These are phyloP conservation scores for Pelvicachromis taeniatus DNA, from an alignment of 2,113 vertebrate species.

Conservation along the genomic window DNA sequence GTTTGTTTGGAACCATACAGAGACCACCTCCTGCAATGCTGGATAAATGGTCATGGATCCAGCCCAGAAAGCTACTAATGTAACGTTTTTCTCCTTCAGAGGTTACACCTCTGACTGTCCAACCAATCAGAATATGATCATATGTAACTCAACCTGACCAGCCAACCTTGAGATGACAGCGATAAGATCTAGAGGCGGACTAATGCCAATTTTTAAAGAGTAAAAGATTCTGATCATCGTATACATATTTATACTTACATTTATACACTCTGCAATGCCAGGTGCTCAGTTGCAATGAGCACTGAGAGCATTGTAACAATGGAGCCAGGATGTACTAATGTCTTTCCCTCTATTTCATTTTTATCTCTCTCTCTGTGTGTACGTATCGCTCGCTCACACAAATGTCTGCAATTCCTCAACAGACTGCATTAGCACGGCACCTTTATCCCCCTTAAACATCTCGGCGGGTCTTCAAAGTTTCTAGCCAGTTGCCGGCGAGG, in stretches of 20 bases:
- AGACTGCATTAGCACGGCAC: not conserved
- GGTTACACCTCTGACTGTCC: not conserved
- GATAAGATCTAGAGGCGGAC: not conserved
- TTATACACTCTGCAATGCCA: not conserved
- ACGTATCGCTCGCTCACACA: not conserved
- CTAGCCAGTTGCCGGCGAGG: not conserved
- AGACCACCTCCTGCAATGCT: not conserved
- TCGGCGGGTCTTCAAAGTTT: conserved; percentile 28
- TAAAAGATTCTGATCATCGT: not conserved
- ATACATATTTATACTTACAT: not conserved
- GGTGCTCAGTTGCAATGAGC: not conserved
- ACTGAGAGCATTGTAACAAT: not conserved
- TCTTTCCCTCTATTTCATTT: not conserved
- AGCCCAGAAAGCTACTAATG: not conserved
- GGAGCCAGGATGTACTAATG: not conserved
- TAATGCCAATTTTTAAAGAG: not conserved
- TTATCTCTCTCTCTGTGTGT: not conserved
- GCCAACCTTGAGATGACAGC: not conserved
- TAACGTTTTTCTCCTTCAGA: not conserved
- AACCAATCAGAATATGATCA: not conserved
- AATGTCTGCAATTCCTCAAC: conserved; percentile 4
- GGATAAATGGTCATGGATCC: not conserved
- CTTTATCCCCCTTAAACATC: conserved; percentile 21
- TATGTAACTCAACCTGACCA: not conserved
- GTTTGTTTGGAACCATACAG: not conserved